Conservation (phyloP, 1,140 invertebrate species). For the Zaprionus tsacasi region DNA sequence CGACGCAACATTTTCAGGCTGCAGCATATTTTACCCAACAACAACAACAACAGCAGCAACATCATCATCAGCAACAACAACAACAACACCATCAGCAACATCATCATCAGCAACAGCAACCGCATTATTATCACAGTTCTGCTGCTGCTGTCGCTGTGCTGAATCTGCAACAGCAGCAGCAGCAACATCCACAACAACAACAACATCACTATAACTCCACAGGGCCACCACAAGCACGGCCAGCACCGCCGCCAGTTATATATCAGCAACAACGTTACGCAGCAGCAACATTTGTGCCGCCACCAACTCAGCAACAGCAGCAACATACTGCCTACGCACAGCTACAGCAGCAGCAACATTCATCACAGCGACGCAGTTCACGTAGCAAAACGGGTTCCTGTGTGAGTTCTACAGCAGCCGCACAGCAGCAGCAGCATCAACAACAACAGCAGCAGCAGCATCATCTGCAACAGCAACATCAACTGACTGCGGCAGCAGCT, state of each 20-base stretch:
- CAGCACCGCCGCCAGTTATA: conserved; percentile 55
- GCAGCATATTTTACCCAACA: conserved; percentile 65
- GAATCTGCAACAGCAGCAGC: conserved; percentile 47
- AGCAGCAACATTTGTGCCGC: conserved; percentile 70
- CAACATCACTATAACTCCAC: conserved; percentile 74
- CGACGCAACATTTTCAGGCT: conserved; percentile 60
- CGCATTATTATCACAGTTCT: conserved; percentile 73
- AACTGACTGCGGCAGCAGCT: conserved; percentile 46
- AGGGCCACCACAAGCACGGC: conserved; percentile 60
- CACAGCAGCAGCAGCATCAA: conserved; percentile 66
- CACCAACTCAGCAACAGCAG: conserved; percentile 45
- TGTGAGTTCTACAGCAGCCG: conserved; percentile 80
- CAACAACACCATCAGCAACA: conserved; percentile 60
- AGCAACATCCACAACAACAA: conserved; percentile 56
- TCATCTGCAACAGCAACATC: conserved; percentile 58
- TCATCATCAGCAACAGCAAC: conserved; percentile 52
- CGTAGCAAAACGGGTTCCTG: conserved; percentile 84
- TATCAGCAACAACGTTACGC: conserved; percentile 70
- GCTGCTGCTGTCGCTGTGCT: conserved; percentile 61
- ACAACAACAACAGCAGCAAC: conserved; percentile 50
- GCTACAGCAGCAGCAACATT: conserved; percentile 65
- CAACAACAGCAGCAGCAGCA: conserved; percentile 59
- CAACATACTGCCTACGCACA: conserved; percentile 32
- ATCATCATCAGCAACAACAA: conserved; percentile 63
- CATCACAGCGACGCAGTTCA: conserved; percentile 81